Base-by-base conservation (phyloP, 1,140 invertebrate genomes). In the Nixonia krombeini region DNA sequence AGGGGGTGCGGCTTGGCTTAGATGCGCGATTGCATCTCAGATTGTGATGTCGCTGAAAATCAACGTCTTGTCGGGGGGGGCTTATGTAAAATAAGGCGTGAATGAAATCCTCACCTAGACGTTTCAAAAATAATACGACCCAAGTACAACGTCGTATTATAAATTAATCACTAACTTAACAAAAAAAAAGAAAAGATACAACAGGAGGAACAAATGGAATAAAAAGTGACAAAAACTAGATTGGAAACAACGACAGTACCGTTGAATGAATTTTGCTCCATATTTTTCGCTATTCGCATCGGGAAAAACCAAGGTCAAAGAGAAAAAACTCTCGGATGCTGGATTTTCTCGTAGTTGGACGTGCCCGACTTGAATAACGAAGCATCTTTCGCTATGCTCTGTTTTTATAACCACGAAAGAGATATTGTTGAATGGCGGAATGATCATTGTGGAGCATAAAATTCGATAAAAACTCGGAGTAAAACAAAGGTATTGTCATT, bases 401-500 rank as follows among this genome's bases (percentile, higher is more conserved):
- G 49, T 41, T 53, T 44, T 58, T 50, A 40, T 55, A 1, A 25
- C n/a, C 15, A 53, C 49, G 26, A 17, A 46, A 33, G 26, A 13
- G 26, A 26, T 17, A 51, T 65, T 58, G 53, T 58, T 37, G 16
- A 1, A 17, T 28, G 16, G 10, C 23, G 42, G 28, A 55, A 66
- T 59, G 31, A 50, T 44, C 49, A 55, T 59, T 50, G 55, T 56
- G 51, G 50, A 50, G 44, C 51, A 51, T 52, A 38, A 45, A 50
- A 61, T 61, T 59, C 37, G 40, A 61, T 61, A 56, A 67, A 67
- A 67, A 55, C 25, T 56, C 46, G 26, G 51, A 67, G 56, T 61
- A 42, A 56, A 56, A 68, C 52, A 67, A 67, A 57, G 47, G 44
- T 21, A 29, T 52, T 52, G 57, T 52, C 64, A 61, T 25, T 61